phyloP scores from a whole-genome alignment of 2,113 vertebrate species.

The Boulengeromyrus knoepffleri region DNA sequence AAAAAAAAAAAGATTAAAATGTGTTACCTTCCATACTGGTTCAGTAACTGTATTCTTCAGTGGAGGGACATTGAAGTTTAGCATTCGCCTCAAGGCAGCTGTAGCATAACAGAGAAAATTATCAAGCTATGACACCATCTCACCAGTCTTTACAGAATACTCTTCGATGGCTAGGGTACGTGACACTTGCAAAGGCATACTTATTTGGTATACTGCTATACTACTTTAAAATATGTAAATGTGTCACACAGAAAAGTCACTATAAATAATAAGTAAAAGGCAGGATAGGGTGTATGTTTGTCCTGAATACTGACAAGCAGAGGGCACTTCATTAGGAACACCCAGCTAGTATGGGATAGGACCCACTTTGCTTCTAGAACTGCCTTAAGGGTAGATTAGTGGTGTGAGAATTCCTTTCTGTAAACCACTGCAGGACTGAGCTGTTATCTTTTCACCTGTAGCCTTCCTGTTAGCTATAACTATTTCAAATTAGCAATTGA shows the following conservation, averaged over 20 bases:
- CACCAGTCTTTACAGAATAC: not conserved
- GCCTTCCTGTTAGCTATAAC: not conserved
- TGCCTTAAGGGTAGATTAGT: not conserved
- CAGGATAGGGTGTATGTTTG: not conserved
- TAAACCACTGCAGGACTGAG: not conserved
- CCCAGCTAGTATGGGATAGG: not conserved
- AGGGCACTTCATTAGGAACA: not conserved
- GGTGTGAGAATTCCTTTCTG: not conserved
- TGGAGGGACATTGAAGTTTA: constrained; percentile 92
- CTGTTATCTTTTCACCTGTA: not conserved
- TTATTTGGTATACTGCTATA: not conserved
- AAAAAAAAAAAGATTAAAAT: not conserved
- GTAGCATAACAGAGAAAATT: constrained; percentile 31
- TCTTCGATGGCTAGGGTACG: not conserved
- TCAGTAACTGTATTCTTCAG: constrained; percentile 88
- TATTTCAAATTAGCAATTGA: not conserved
- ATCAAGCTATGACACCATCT: not conserved
- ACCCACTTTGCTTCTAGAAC: not conserved
- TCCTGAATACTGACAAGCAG: not conserved
- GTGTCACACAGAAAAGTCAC: not conserved
- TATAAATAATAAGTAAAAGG: not conserved
- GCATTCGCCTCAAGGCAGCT: constrained; percentile 93
- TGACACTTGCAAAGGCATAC: not conserved
- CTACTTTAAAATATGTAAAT: not conserved
- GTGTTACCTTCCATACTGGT: constrained; percentile 91